phyloP scores from a whole-genome alignment of 1,140 invertebrate species.

The Hylaeus volcanicus region DNA sequence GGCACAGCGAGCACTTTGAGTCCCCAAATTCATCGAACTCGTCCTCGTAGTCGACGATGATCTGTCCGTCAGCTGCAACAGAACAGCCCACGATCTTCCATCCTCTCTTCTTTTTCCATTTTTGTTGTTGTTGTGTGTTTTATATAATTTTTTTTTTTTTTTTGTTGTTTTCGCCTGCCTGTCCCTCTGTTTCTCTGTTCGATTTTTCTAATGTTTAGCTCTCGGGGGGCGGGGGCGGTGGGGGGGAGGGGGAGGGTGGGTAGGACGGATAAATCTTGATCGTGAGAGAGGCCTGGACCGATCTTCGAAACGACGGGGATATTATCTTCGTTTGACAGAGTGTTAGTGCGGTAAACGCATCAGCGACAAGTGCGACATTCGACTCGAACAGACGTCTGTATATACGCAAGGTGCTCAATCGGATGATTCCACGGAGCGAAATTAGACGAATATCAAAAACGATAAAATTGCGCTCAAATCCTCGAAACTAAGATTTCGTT shows the following conservation, averaged over 20 bases:
- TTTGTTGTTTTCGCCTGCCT: constrained; percentile 4
- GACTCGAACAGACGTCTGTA: no score
- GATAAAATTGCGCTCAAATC: no score
- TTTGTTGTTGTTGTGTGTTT: constrained; percentile 25
- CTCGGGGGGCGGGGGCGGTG: constrained; percentile 14
- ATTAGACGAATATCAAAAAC: no score
- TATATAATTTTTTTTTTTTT: constrained; percentile 29
- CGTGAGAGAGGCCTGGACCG: constrained; percentile 3
- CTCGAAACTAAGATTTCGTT: no score
- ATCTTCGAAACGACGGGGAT: no score
- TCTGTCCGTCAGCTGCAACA: constrained; percentile 85
- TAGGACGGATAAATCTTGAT: constrained; percentile 50
- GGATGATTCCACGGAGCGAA: no score
- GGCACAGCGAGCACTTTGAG: constrained; percentile 86
- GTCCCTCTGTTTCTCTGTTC: not conserved
- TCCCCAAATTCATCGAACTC: constrained; percentile 82
- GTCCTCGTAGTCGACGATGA: constrained; percentile 83
- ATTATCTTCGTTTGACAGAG: not conserved
- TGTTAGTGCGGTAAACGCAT: no score
- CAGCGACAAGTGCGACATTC: no score
- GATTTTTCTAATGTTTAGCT: not conserved
- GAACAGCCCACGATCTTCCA: constrained; percentile 78
- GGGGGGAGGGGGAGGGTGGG: constrained; percentile 8
- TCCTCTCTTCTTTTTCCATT: constrained; percentile 54
- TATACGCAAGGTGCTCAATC: no score